Base-by-base conservation (phyloP, 2,797 vertebrate genomes). In the Tamandua tetradactyla region DNA sequence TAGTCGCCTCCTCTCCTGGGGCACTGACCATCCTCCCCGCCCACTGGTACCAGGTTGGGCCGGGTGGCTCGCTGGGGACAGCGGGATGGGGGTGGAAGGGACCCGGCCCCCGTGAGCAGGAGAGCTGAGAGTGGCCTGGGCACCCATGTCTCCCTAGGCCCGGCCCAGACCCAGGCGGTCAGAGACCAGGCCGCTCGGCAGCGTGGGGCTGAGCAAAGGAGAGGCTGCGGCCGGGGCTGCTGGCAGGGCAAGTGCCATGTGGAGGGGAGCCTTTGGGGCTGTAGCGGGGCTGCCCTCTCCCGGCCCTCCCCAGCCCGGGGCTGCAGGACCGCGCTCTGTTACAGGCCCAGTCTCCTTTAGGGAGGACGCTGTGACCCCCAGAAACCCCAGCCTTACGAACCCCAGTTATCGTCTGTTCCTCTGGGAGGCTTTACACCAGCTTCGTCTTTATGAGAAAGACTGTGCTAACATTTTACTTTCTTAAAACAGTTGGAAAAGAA, bases 401-500 rank as follows among this genome's bases (percentile, higher is more conserved):
- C n/a, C n/a, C n/a, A n/a, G n/a, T 9, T 15, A 84, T 17, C 23
- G 17, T 25, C 7, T 80, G 47, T 15, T 93, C 42, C 66, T 84
- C 71, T 75, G 75, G 40, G 74, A 69, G 20, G 37, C 49, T 93
- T 93, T 47, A 35, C 40, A 44, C 64, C 74, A 85, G 25, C n/a
- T n/a, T 87, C 69, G 23, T 74, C 59, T 92, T 61, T 81, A 57
- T 89, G 89, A 59, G 27, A 95, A 88, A 96, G 94, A 40, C 81
- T 32, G 0, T 40, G 82, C 78, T 12, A 59, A 69, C 86, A 35
- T 82, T 86, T 76, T 93, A 7, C 88, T 2, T 91, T 86, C 95
- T 42, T 89, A 35, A 89, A 85, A 69, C 35, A 80, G 0, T 30
- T 25, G 47, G 25, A n/a, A 86, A 83, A 57, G 40, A 74, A 71